Evolutionary conservation across 2,797 vertebrate species (phyloP).

Genomic region (Pempheris klunzingeri): DNA sequence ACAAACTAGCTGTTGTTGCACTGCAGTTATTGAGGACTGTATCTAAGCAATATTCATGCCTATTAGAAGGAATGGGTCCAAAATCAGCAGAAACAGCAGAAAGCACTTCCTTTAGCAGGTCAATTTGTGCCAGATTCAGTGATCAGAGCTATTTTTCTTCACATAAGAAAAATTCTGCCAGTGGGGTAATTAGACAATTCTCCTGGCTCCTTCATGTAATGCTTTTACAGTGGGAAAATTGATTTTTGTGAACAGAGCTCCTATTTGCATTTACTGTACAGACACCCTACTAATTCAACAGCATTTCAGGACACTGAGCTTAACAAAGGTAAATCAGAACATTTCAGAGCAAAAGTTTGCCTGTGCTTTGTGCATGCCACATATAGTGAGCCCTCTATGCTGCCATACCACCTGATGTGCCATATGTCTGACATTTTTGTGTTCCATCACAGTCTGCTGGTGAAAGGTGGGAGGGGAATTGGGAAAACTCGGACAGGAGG

Average conservation of each 20-base stretch:
- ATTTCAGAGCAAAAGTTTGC: constrained; percentile 5
- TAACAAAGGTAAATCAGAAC: not conserved
- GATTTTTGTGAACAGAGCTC: constrained; percentile 16
- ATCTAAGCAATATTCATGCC: not conserved
- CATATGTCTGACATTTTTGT: constrained; percentile 46
- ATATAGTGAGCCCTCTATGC: not conserved
- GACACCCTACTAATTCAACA: not conserved
- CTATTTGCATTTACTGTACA: constrained; percentile 34
- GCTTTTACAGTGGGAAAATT: constrained; percentile 24
- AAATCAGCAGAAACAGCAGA: not conserved
- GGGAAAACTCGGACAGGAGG: constrained; percentile 69
- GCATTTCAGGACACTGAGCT: not conserved
- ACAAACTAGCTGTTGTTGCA: not conserved
- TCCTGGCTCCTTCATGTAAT: not conserved
- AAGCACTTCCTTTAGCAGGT: not conserved
- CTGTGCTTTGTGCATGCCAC: not conserved
- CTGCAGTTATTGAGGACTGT: not conserved
- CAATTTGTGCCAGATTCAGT: not conserved
- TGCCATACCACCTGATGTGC: constrained; percentile 23
- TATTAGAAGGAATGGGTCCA: not conserved
- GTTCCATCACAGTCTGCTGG: constrained; percentile 56
- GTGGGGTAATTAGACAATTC: constrained; percentile 24
- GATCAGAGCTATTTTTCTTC: constrained; percentile 18
- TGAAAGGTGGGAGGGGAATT: constrained; percentile 71
- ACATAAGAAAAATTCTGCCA: not conserved